Percentiles rank a stretch among this genome's conserved stretches.
Conservation (phyloP, 2,888 invertebrate species). For the Pardosa pseudoannulata region DNA sequence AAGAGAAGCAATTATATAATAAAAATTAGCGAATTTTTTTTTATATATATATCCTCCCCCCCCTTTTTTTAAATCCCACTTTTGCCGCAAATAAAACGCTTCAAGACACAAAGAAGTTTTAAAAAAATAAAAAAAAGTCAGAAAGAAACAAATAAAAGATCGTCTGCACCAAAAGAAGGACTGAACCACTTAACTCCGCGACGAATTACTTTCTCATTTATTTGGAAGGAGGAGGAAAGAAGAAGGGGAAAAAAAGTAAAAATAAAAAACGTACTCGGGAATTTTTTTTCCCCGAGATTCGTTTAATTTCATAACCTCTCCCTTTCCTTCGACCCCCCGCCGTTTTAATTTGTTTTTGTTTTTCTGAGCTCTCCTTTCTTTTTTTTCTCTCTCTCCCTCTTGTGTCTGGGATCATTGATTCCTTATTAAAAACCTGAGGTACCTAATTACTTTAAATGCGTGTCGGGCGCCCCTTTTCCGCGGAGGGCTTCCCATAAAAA, state of each 20-base stretch:
- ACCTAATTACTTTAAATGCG: constrained; percentile 72
- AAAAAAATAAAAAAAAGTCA: constrained; percentile 44
- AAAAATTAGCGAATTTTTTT: constrained; percentile 56
- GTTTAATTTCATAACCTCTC: constrained; percentile 68
- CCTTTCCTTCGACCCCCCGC: background rate
- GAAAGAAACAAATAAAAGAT: constrained; percentile 41
- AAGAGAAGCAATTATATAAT: constrained; percentile 68
- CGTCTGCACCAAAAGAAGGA: constrained; percentile 61
- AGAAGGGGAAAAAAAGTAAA: no score
- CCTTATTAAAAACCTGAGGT: constrained; percentile 68
- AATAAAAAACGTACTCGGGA: no score
- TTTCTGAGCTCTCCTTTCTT: constrained; percentile 11
- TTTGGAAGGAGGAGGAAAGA: constrained; percentile 44
- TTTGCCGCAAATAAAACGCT: constrained; percentile 69
- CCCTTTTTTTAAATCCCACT: constrained; percentile 58
- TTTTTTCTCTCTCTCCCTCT: constrained; percentile 31
- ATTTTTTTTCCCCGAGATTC: constrained; percentile 49
- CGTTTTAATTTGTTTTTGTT: constrained; percentile 67
- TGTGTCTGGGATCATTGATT: constrained; percentile 66
- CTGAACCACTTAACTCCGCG: constrained; percentile 68
- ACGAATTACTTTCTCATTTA: constrained; percentile 73
- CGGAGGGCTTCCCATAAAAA: background rate
- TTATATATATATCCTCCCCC: constrained; percentile 5
- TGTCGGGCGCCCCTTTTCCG: constrained; percentile 21
- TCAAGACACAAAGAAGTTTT: constrained; percentile 61